Evolutionary conservation across 2,797 vertebrate species (phyloP).

Genomic region (Brotula barbata): DNA sequence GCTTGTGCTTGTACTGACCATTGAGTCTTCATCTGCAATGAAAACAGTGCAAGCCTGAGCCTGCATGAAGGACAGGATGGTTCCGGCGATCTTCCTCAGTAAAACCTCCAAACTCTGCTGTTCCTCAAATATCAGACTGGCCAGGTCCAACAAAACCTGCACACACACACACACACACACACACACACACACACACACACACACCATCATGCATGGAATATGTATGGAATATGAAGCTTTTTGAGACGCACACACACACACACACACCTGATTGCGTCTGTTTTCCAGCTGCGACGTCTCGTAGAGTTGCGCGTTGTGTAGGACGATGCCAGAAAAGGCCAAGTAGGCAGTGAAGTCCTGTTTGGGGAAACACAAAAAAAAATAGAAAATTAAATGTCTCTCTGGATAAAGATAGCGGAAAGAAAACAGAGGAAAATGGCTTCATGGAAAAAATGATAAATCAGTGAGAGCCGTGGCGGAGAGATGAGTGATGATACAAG

Average conservation of each 20-base stretch:
- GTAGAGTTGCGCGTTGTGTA: slow-evolving; percentile 95
- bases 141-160: slow-evolving; percentile 93
- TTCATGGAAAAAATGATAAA: slow-evolving; percentile 15
- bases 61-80: slow-evolving; percentile 97
- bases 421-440: neutral
- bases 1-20: slow-evolving; percentile 60
- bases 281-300: slow-evolving; percentile 95
- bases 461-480: neutral
- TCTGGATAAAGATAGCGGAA: neutral
- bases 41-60: slow-evolving; percentile 94
- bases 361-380: neutral
- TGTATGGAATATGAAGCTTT: no score
- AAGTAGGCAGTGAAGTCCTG: slow-evolving; percentile 92
- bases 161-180: slow-evolving; percentile 12
- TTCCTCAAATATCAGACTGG: slow-evolving; percentile 96
- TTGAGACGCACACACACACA: neutral
- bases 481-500: slow-evolving; percentile 3
- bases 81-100: slow-evolving; percentile 93
- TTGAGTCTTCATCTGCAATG: slow-evolving; percentile 87
- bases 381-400: no score
- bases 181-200: neutral
- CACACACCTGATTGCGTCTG: slow-evolving; percentile 86
- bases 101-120: slow-evolving; percentile 94
- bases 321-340: slow-evolving; percentile 95
- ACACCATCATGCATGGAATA: neutral